Evolutionary conservation across 2,113 vertebrate species (phyloP).

Genomic region (Irena cyanogastra): DNA sequence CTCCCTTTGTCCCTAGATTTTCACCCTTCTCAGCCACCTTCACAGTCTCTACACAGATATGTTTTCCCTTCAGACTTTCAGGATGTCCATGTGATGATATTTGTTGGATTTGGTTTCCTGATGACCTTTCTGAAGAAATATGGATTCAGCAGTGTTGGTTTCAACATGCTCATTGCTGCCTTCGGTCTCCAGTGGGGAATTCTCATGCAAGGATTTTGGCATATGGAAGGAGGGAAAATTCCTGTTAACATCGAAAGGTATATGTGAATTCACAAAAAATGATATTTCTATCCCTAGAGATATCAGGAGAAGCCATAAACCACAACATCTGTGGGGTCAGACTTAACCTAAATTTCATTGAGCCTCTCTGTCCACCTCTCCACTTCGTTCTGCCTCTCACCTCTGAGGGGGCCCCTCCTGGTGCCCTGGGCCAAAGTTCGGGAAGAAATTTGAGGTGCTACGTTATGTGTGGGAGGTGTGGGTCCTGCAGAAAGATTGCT

Average conservation of each 20-base stretch:
- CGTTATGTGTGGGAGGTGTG: rapidly evolving
- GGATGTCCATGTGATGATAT: slow-evolving; percentile 97
- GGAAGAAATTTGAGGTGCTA: neutral
- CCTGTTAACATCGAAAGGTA: slow-evolving; percentile 74
- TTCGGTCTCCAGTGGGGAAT: slow-evolving; percentile 94
- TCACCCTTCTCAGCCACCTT: neutral
- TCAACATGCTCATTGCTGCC: slow-evolving; percentile 90
- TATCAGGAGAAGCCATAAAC: neutral
- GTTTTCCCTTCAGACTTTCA: slow-evolving; percentile 82
- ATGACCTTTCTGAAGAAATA: slow-evolving; percentile 98
- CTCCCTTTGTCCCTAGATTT: neutral
- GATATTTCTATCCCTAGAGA: neutral
- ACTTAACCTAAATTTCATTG: neutral
- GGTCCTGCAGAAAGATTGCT: neutral
- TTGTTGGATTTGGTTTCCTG: slow-evolving; percentile 94
- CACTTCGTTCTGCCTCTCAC: neutral
- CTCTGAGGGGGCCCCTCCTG: neutral
- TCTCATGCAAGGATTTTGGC: slow-evolving; percentile 82
- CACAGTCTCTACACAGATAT: neutral
- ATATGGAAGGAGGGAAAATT: slow-evolving; percentile 64
- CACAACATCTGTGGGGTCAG: neutral
- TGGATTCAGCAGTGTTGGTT: slow-evolving; percentile 89
- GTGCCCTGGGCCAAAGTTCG: neutral
- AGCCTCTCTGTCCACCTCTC: neutral
- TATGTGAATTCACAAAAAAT: neutral